Evolutionary conservation across 2,888 invertebrate species (phyloP).

Genomic region (Elysia crispata): DNA sequence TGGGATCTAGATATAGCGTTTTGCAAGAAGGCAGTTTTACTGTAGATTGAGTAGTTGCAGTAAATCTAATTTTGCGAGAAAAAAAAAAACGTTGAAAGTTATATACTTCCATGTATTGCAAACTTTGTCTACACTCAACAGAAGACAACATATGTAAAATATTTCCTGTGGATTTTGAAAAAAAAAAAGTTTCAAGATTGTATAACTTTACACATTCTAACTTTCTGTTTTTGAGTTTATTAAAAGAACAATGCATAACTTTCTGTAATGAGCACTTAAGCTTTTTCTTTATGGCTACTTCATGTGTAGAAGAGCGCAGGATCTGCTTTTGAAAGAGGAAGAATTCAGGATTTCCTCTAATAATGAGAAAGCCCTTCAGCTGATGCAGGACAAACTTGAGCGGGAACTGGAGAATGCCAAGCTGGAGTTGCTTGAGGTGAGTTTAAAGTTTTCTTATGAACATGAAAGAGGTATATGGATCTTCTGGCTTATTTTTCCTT

Average conservation of each 20-base stretch:
- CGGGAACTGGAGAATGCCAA: slow-evolving; percentile 70
- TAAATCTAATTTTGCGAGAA: no score
- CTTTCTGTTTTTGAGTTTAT: background rate
- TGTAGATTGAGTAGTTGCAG: no score
- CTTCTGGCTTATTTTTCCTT: background rate
- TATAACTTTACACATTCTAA: background rate
- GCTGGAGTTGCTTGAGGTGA: slow-evolving; percentile 70
- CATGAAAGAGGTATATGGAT: background rate
- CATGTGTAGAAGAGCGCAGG: slow-evolving; percentile 55
- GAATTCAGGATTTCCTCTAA: slow-evolving; percentile 61
- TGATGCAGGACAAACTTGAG: slow-evolving; percentile 64
- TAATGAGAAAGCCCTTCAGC: slow-evolving; percentile 65
- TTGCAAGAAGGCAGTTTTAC: no score
- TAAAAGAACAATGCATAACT: no score
- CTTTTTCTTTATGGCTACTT: background rate
- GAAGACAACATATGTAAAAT: no score
- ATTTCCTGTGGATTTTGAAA: no score
- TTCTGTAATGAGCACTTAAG: no score
- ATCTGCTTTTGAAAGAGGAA: slow-evolving; percentile 57
- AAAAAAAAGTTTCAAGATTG: background rate
- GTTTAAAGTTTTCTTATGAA: background rate
- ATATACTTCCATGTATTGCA: no score
- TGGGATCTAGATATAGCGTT: no score
- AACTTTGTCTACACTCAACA: no score
- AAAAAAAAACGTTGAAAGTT: no score